phyloP scores from a whole-genome alignment of 2,113 vertebrate species.

The Megaptera novaeangliae region DNA sequence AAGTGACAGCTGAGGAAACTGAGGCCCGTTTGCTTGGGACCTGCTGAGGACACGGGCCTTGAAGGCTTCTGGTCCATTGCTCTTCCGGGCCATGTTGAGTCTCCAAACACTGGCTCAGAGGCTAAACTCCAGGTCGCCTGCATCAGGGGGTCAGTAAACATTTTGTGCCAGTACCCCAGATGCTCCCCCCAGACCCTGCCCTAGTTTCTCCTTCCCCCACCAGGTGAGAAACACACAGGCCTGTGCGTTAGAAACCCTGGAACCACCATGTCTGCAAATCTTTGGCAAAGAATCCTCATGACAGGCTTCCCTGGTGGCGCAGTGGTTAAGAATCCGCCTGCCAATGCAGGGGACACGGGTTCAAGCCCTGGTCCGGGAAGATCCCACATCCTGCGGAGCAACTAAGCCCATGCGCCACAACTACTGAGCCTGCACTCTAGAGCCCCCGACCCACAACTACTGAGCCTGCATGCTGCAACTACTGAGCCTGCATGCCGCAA shows the following conservation, averaged over 20 bases:
- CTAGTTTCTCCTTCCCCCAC: fast-evolving
- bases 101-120: neutral
- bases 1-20: neutral
- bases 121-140: fast-evolving
- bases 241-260: neutral
- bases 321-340: no score
- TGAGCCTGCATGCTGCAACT: no score
- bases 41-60: fast-evolving
- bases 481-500: no score
- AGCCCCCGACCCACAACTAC: no score
- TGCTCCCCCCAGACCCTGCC: neutral
- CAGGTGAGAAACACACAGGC: neutral
- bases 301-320: no score
- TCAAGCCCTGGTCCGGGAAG: no score
- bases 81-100: neutral
- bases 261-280: neutral
- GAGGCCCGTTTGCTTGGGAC: neutral
- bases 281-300: neutral
- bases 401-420: fast-evolving
- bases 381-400: no score
- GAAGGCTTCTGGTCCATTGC: neutral
- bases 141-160: fast-evolving
- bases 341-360: no score
- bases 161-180: no score
- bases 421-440: no score